These are phyloP conservation scores for Rhinatrema bivittatum DNA, from an alignment of 2,797 vertebrate genomes.

Conservation along the genomic window DNA sequence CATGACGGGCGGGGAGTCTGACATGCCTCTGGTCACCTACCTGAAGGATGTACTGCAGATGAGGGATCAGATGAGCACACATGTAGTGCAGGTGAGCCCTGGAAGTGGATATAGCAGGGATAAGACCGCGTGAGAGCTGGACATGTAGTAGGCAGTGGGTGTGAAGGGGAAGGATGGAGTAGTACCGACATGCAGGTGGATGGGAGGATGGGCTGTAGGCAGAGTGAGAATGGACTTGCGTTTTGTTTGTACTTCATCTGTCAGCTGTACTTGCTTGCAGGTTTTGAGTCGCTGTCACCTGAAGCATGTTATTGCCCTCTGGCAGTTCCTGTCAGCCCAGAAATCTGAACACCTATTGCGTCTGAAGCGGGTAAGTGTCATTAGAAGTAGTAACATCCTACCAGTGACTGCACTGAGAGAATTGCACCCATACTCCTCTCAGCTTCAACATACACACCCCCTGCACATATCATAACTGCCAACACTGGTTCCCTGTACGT, in stretches of 20 bases:
- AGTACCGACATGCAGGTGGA: too few relatives aligned
- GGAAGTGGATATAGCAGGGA: neutral
- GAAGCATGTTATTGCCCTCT: constrained; percentile 73
- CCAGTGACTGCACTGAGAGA: too few relatives aligned
- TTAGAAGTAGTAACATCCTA: too few relatives aligned
- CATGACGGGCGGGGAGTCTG: constrained; percentile 67
- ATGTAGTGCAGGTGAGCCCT: constrained; percentile 68
- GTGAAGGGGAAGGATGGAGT: neutral
- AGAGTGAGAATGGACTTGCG: too few relatives aligned
- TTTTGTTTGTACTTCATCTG: too few relatives aligned
- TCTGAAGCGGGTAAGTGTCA: constrained; percentile 75
- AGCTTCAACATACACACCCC: too few relatives aligned
- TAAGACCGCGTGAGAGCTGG: neutral
- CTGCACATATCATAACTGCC: too few relatives aligned
- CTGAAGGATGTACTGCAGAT: constrained; percentile 76
- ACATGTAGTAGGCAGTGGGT: neutral
- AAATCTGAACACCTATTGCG: constrained; percentile 84
- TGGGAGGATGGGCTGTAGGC: too few relatives aligned
- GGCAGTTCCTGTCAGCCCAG: constrained; percentile 78
- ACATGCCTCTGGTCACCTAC: constrained; percentile 68
- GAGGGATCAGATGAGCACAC: constrained; percentile 67
- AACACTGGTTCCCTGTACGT: too few relatives aligned
- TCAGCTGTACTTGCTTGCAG: constrained; percentile 60
- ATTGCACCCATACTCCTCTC: too few relatives aligned
- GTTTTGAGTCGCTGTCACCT: constrained; percentile 68